Percentiles rank a stretch among this genome's conserved stretches.
These are phyloP conservation scores for Carassius carassius DNA, from an alignment of 2,113 vertebrate species.

Conservation along the genomic window DNA sequence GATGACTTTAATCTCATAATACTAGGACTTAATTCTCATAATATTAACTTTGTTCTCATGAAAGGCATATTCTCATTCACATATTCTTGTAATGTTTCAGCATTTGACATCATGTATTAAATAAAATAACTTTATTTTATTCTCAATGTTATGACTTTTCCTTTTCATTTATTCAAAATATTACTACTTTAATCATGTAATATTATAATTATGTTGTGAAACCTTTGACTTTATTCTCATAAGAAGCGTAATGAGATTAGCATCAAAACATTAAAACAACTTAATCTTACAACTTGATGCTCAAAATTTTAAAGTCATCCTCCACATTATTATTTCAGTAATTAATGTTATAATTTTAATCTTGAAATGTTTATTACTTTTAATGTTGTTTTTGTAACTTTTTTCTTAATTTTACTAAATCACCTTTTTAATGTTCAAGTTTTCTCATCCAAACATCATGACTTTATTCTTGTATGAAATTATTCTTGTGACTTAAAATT, in stretches of 20 bases:
- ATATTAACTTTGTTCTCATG: neutral
- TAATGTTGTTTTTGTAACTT: too few relatives aligned
- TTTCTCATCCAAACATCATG: neutral
- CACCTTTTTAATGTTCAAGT: neutral
- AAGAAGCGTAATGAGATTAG: neutral
- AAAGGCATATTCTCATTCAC: neutral
- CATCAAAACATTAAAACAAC: neutral
- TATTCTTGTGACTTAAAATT: neutral
- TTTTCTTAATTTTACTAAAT: neutral
- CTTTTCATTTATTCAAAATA: neutral
- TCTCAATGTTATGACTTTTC: neutral
- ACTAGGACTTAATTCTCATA: neutral
- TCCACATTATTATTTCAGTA: neutral
- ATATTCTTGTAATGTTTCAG: neutral
- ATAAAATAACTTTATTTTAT: neutral
- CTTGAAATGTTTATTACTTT: neutral
- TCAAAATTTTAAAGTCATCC: neutral
- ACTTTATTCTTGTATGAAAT: neutral
- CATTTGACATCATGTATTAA: neutral
- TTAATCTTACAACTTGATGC: neutral
- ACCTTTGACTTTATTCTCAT: neutral
- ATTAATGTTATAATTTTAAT: neutral
- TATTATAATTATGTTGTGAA: neutral
- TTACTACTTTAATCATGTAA: neutral
- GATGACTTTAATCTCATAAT: neutral